Evolutionary conservation across 2,113 vertebrate genomes (phyloP), one percentile per base, ranked within the genome.

Genomic region (Gavialis gangeticus): DNA sequence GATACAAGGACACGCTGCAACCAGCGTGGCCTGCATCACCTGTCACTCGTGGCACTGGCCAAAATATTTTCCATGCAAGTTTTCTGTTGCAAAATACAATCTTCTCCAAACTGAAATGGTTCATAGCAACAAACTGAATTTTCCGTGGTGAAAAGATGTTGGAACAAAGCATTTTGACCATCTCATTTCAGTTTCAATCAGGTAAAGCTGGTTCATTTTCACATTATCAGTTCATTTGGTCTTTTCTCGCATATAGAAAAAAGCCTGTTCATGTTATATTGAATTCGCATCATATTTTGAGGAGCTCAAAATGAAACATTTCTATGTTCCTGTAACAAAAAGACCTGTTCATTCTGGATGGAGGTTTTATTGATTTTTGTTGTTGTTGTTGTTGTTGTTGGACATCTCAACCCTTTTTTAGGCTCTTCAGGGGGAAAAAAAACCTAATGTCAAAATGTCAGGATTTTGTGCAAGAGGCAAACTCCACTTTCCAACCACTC

Each of bases 161-260:
- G 3, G 19, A 88, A 55, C 2, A 0, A 1, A 0, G 28, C 13
- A 21, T 27, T 66, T 84, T 25, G 75, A 8, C n/a, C 58, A 73
- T 84, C 19, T 27, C 8, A 1, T 6, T 15, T 46, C 46, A 9
- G 2, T 79, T 85, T 82, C 0, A 0, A 59, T 56, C 2, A 2
- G 84, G n/a, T 55, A 64, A 79, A 19, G 55, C 46, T 69, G 73
- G 63, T 85, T 64, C 57, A 21, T 15, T 87, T 71, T 34, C 12
- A 24, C 67, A 13, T 71, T 6, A 19, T 59, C 62, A 19, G 14
- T 56, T 54, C 1, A 0, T 56, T 75, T 57, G 77, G 77, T 54
- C 55, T 75, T 82, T 30, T 59, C 12, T 22, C 30, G 1, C 16
- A 21, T 57, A 1, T 22, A 15, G 62, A 25, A 16, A n/a, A 62